Percentiles rank a stretch among this genome's conserved stretches.
phyloP scores from a whole-genome alignment of 2,113 vertebrate genomes.

The Microtus ochrogaster region DNA sequence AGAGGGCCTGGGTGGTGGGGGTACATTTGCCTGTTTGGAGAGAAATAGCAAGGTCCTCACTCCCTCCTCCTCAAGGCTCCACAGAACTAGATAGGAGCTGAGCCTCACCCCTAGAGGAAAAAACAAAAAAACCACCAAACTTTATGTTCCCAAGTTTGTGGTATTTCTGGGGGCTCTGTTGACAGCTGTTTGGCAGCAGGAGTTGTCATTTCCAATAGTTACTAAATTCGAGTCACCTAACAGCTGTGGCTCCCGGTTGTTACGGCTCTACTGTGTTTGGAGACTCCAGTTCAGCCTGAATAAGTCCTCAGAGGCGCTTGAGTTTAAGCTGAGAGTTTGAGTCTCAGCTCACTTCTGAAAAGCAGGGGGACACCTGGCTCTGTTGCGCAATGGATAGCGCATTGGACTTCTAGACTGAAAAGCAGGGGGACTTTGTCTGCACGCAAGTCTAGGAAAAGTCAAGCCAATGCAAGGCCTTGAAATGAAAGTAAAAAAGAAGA shows the following conservation, averaged over 20 bases:
- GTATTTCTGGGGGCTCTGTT: constrained; percentile 59
- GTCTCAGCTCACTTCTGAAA: constrained; percentile 61
- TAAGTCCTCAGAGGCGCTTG: background rate
- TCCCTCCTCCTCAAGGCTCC: constrained; percentile 45
- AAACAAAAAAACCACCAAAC: background rate
- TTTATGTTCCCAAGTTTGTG: constrained; percentile 2
- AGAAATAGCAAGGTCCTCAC: constrained; percentile 13
- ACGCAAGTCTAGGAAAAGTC: constrained; percentile 57
- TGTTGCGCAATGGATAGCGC: too few species aligned
- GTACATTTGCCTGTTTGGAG: background rate
- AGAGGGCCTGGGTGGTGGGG: background rate
- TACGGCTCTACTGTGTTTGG: constrained; percentile 56
- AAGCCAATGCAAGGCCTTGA: background rate
- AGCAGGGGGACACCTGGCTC: constrained; percentile 59
- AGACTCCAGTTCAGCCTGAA: constrained; percentile 62
- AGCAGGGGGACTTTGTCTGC: constrained; percentile 61
- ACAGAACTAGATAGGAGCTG: constrained; percentile 33
- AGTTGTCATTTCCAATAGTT: constrained; percentile 72
- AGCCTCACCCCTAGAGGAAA: constrained; percentile 40
- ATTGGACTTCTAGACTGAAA: too few species aligned
- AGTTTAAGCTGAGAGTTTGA: constrained; percentile 10
- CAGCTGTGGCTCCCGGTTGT: constrained; percentile 29
- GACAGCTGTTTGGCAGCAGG: constrained; percentile 68
- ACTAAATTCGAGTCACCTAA: constrained; percentile 75
- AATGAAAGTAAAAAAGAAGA: constrained; percentile 55